Base-by-base conservation (phyloP, 2,888 invertebrate species). In the Thymelicus acteon region DNA sequence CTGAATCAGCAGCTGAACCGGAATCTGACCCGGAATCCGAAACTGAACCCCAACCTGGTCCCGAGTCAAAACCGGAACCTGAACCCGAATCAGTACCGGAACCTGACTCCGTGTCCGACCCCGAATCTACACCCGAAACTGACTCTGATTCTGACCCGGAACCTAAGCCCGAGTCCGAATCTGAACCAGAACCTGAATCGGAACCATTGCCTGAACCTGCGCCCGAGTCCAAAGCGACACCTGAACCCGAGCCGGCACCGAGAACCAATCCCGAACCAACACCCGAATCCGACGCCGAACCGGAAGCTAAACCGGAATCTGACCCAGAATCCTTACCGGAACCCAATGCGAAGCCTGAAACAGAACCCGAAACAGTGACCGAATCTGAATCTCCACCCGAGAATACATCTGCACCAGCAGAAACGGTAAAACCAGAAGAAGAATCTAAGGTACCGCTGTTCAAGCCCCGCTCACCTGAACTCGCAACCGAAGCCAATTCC, bases 261-360 rank as follows among this genome's bases (percentile, higher is more conserved):
- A 3, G 19, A 40, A 63, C 31, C 31, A 3, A 31, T 2, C 31
- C 62, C 1, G 31, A 31, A 31, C 31, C 31, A 2, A 5, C 31
- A 44, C 15, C 40, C 7, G 6, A 15, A 12, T 2, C 57, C 2
- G 57, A 65, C 10, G 13, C 44, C 10, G 15, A 40, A 39, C 37
- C 4, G 0, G 60, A 19, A 37, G 8, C 19, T 15, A 19, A 60
- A 4, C 1, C 40, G 24, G 63, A 62, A 49, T 10, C 31, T 40
- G 60, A 37, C 24, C 57, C 69, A 31, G n/a, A n/a, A n/a, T n/a
- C n/a, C n/a, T n/a, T n/a, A n/a, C n/a, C n/a, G n/a, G 19, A 49
- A 40, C n/a, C 54, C 24, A 10, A 54, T 24, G 0, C 52, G 12
- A 60, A 63, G 54, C 63, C 54, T n/a, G 48, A 63, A 47, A 58